A percentile compares a stretch with the other conserved stretches of the same genome.
Evolutionary conservation across 2,797 vertebrate species (phyloP).

Genomic region (Myotis findleyi): DNA sequence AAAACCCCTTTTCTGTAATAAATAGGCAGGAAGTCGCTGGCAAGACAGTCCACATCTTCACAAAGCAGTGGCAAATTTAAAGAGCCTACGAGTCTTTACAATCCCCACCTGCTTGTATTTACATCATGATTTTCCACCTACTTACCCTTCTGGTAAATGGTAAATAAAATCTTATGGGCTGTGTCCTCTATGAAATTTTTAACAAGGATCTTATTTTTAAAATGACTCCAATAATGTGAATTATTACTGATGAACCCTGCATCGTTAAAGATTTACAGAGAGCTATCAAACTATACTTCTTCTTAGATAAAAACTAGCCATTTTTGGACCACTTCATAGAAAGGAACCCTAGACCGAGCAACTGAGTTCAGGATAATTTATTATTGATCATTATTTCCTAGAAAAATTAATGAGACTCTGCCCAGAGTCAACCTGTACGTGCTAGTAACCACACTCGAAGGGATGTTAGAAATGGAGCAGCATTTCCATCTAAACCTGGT

Average conservation of each 20-base stretch:
- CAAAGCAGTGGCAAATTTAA: conserved; percentile 69
- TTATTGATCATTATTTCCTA: neutral
- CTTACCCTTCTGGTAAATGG: neutral
- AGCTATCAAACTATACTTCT: neutral
- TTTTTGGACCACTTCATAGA: conserved; percentile 36
- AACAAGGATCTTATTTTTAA: neutral
- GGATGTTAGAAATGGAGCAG: neutral
- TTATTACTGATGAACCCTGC: neutral
- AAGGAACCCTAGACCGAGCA: neutral
- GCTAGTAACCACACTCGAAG: neutral
- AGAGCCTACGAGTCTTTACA: conserved; percentile 72
- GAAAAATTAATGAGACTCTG: neutral
- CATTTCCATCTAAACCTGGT: neutral
- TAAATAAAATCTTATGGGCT: neutral
- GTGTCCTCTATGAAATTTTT: neutral
- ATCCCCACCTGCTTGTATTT: conserved; percentile 42
- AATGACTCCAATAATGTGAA: neutral
- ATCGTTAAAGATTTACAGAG: neutral
- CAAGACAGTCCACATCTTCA: conserved; percentile 77
- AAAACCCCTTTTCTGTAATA: conserved; percentile 82
- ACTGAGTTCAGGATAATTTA: conserved; percentile 45
- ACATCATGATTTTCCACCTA: neutral
- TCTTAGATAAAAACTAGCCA: neutral
- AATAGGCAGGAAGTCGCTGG: conserved; percentile 82
- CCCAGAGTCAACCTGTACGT: neutral